Base-by-base conservation (phyloP, 2,888 invertebrate species). In the Thecophora atra region DNA sequence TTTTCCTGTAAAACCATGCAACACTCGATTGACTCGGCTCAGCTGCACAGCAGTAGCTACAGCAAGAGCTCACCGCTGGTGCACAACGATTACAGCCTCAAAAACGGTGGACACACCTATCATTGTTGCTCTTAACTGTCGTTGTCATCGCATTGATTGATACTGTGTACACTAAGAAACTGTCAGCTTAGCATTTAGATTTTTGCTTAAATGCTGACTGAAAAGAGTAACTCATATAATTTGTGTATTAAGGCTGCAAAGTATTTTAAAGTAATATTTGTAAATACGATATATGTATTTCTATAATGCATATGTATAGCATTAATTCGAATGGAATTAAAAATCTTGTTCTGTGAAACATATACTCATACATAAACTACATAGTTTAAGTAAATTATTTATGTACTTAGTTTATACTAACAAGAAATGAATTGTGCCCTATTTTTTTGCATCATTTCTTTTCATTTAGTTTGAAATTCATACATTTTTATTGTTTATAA, bases 1-100 rank as follows among this genome's bases (percentile, higher is more conserved):
- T 85, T 86, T 62, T 82, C 86, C 42, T 86, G 85, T 73, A 87
- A 85, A 75, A 82, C 86, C 7, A 80, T 83, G 70, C 83, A 83
- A 68, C 83, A 79, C 65, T 77, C 82, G 21, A 79, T 83, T 19
- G 83, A 83, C 74, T 77, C 77, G 13, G 78, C 78, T 37, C 77
- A 78, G 68, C 58, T 72, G 64, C 77, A 77, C 72, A 76, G 77
- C 67, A 77, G 77, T 60, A 47, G 47, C 74, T 84, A 84, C 72
- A 84, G 84, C 75, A 82, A 80, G 74, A 81, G 78, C 66, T 81
- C 79, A 56, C 79, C 80, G 19, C 74, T 81, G 42, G 81, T 83
- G 77, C 85, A 84, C 75, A 85, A 84, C 79, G 85, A 85, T 76
- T 85, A 85, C 58, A 84, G 77, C 24, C 69, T 85, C 71, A 84